Evolutionary conservation across 2,113 vertebrate species (phyloP).

Genomic region (Bubo scandiacus): DNA sequence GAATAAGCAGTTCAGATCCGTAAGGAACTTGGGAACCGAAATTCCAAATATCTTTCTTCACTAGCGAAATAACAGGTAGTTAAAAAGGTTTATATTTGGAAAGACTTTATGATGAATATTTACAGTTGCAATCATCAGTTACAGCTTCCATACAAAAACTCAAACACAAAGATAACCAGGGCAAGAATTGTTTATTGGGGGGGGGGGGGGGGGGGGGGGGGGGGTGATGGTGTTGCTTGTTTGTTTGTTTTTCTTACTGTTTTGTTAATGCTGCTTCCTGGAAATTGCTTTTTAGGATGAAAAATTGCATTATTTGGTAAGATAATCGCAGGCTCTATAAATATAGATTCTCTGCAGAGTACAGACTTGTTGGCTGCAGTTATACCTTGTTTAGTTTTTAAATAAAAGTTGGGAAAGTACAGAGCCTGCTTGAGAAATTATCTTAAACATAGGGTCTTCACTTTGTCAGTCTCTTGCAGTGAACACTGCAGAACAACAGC

Average conservation of each 20-base stretch:
- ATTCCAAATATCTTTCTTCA: neutral
- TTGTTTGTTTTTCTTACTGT: neutral
- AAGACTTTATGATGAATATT: neutral
- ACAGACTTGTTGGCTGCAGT: neutral
- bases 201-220: accelerated
- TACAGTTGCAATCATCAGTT: neutral
- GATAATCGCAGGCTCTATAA: neutral
- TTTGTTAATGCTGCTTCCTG: neutral
- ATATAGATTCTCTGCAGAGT: neutral
- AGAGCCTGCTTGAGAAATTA: neutral
- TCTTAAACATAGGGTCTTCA: neutral
- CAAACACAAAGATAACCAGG: neutral
- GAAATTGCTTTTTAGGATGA: neutral
- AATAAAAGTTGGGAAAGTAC: neutral
- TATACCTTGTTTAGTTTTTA: neutral
- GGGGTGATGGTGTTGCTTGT: neutral
- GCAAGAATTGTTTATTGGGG: neutral
- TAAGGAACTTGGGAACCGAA: neutral
- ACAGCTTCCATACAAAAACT: neutral
- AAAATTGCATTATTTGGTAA: neutral
- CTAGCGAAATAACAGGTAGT: neutral
- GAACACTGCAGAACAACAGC: neutral
- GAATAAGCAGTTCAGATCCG: neutral
- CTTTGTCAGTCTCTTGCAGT: neutral
- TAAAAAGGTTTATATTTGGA: neutral